A percentile compares a stretch with the other conserved stretches of the same genome.
phyloP scores from a whole-genome alignment of 2,797 vertebrate species.

The Lacerta viridis region DNA sequence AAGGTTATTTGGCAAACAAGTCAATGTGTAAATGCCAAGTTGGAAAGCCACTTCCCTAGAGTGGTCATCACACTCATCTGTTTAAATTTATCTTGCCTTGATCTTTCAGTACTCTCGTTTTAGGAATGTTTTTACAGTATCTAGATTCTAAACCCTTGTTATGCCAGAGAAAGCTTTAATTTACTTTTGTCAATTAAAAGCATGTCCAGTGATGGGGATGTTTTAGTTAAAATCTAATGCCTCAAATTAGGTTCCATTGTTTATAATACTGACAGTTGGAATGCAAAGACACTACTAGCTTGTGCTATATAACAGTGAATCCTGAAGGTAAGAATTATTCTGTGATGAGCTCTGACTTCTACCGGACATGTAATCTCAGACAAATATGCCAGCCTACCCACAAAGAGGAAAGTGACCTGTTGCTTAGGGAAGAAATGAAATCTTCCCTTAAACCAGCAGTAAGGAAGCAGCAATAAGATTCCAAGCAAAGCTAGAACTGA shows the following conservation, averaged over 20 bases:
- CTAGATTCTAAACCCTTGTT: not conserved
- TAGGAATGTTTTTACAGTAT: not conserved
- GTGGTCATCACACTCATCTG: not conserved
- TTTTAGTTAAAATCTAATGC: not conserved
- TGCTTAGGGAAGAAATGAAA: not conserved
- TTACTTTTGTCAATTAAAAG: not conserved
- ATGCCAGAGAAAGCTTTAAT: not conserved
- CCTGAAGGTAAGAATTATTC: conserved; percentile 25
- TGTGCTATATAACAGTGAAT: conserved; percentile 27
- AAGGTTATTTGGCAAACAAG: not conserved
- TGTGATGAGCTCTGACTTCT: not conserved
- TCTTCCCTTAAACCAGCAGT: not conserved
- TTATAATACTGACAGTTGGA: conserved; percentile 41
- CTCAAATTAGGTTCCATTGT: conserved; percentile 21
- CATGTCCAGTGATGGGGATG: not conserved
- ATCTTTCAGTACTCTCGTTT: not conserved
- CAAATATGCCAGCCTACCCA: not conserved
- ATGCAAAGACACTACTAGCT: conserved; percentile 27
- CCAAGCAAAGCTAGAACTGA: not conserved
- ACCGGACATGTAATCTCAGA: not conserved
- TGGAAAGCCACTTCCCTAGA: not conserved
- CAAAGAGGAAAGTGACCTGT: not conserved
- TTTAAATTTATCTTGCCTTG: not conserved
- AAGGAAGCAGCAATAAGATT: not conserved
- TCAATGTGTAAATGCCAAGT: not conserved